Evolutionary conservation across 1,140 invertebrate species (phyloP).

Genomic region (Temnothorax nylanderi): DNA sequence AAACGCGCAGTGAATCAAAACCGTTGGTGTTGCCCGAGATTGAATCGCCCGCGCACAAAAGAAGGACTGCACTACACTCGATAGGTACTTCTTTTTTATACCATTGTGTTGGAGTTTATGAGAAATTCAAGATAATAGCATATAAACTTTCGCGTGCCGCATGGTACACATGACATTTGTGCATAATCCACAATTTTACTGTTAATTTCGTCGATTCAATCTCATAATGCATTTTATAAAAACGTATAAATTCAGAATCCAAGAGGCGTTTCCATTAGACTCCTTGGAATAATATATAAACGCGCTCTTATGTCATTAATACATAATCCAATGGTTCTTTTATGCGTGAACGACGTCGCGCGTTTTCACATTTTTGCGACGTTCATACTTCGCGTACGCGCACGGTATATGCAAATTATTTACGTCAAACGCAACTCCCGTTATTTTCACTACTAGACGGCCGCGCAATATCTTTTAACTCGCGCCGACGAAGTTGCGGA

Average conservation of each 20-base stretch:
- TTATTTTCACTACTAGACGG: conserved; percentile 45
- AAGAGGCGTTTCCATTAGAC: neutral
- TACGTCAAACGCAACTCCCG: conserved; percentile 45
- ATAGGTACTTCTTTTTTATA: neutral
- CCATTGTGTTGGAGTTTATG: neutral
- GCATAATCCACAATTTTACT: neutral
- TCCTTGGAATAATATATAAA: conserved; percentile 26
- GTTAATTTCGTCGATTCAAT: neutral
- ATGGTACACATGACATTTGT: neutral
- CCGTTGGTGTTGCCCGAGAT: neutral
- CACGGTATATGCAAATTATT: conserved; percentile 44
- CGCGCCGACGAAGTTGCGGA: conserved; percentile 54
- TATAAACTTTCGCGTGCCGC: neutral
- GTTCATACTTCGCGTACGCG: neutral
- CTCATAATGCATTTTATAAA: neutral
- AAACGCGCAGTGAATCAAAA: neutral
- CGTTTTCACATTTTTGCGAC: conserved; percentile 36
- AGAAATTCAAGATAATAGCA: neutral
- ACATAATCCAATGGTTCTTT: conserved; percentile 3
- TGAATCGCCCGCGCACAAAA: neutral
- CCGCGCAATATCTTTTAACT: conserved; percentile 54
- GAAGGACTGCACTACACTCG: neutral
- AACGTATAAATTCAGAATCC: neutral
- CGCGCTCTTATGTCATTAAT: conserved; percentile 7
- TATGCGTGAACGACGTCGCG: conserved; percentile 7